A percentile compares a stretch with the other conserved stretches of the same genome.
Evolutionary conservation across 2,113 vertebrate species (phyloP).

Genomic region (Lasiurus borealis): DNA sequence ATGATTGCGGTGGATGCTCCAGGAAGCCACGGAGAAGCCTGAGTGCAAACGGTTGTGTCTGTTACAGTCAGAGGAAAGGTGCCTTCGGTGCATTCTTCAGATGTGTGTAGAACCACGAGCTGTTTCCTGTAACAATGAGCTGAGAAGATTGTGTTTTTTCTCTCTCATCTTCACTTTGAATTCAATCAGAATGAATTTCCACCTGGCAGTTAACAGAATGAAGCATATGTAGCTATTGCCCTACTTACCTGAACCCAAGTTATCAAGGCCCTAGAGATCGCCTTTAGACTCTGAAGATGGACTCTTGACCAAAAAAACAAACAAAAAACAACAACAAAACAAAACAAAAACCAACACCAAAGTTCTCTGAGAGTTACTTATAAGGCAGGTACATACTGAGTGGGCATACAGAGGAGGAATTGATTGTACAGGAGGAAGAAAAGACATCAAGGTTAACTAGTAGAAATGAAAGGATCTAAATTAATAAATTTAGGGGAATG

Average conservation of each 20-base stretch:
- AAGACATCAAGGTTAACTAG: constrained; percentile 32
- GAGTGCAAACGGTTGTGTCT: background rate
- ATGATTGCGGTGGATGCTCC: background rate
- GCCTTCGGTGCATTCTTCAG: background rate
- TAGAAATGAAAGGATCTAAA: constrained; percentile 48
- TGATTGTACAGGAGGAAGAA: background rate
- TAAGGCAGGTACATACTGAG: background rate
- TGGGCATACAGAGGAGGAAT: background rate
- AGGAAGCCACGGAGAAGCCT: constrained; percentile 42
- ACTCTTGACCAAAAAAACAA: background rate
- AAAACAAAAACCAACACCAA: background rate
- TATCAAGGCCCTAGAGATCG: background rate
- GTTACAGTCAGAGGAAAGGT: constrained; percentile 23
- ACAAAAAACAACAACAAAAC: too few relatives aligned
- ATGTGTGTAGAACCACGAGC: background rate
- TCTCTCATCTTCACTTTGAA: constrained; percentile 40
- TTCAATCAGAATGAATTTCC: background rate
- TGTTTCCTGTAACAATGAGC: background rate
- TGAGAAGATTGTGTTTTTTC: background rate
- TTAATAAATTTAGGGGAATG: constrained; percentile 1
- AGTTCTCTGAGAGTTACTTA: background rate
- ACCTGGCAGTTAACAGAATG: constrained; percentile 1
- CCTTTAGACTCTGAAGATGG: background rate
- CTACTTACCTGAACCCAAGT: constrained; percentile 37
- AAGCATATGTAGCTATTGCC: background rate